These are phyloP conservation scores for Phrynosoma blainvillii DNA, from an alignment of 2,113 vertebrate species.

Conservation along the genomic window DNA sequence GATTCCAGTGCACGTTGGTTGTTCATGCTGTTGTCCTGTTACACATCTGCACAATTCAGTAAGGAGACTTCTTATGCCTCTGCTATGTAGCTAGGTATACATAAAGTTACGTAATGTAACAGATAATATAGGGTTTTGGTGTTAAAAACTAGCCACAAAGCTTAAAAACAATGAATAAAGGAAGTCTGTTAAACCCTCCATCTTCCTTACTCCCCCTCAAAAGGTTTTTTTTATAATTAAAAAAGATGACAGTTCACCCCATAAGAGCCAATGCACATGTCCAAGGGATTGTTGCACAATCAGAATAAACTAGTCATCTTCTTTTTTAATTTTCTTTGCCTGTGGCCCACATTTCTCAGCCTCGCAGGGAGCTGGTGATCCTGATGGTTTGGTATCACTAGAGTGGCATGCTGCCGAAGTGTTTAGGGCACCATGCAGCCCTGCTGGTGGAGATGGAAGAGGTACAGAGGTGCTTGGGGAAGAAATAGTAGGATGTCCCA, in stretches of 20 bases:
- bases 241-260: background rate
- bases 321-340: slow-evolving; percentile 35
- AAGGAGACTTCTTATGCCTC: no score
- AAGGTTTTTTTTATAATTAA: background rate
- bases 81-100: no score
- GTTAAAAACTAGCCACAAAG: slow-evolving; percentile 5
- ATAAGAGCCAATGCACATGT: background rate
- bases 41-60: no score
- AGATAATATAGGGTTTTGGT: no score
- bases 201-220: background rate
- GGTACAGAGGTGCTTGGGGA: background rate
- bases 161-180: background rate
- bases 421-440: slow-evolving; percentile 2
- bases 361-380: background rate
- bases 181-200: background rate
- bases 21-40: no score
- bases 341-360: slow-evolving; percentile 3
- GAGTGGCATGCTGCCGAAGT: background rate
- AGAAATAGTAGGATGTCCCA: background rate
- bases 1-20: no score
- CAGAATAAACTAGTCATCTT: background rate
- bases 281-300: background rate
- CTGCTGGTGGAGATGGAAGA: background rate
- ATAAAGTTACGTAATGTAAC: no score
- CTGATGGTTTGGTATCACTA: background rate